Percentiles rank a stretch among this genome's conserved stretches.
phyloP scores from a whole-genome alignment of 1,140 invertebrate species.

The Zaprionus africanus region DNA sequence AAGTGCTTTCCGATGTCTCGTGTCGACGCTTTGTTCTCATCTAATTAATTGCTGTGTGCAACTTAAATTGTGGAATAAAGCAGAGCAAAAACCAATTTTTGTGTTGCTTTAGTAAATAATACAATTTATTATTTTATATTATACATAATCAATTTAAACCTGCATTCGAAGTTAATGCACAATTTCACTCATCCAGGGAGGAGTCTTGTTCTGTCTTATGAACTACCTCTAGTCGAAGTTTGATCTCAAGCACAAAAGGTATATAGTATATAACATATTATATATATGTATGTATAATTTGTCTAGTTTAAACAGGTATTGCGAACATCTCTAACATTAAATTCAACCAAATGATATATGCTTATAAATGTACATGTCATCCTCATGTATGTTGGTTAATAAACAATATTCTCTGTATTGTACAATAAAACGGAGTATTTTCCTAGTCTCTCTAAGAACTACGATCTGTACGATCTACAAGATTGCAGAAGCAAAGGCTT shows the following conservation, averaged over 20 bases:
- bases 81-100: conserved; percentile 28
- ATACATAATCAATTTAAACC: conserved; percentile 48
- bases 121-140: conserved; percentile 57
- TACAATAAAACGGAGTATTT: conserved; percentile 72
- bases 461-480: conserved; percentile 36
- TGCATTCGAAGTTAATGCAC: conserved; percentile 34
- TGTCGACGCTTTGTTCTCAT: conserved; percentile 17
- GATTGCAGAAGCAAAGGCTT: conserved; percentile 61
- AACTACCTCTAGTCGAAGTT: conserved; percentile 55
- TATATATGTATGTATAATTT: conserved; percentile 36
- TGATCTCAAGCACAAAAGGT: conserved; percentile 53
- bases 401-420: conserved; percentile 32
- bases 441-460: conserved; percentile 35
- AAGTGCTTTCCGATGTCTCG: conserved; percentile 53
- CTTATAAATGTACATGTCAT: conserved; percentile 14
- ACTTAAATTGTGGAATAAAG: conserved; percentile 2
- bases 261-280: conserved; percentile 6
- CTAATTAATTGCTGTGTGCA: conserved; percentile 27
- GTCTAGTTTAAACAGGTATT: conserved; percentile 65
- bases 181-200: conserved; percentile 1
- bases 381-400: background rate
- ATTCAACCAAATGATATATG: conserved; percentile 68
- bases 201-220: conserved; percentile 39
- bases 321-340: conserved; percentile 64
- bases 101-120: conserved; percentile 65